Conservation (phyloP, 2,888 invertebrate genomes). For the Timema podura region DNA sequence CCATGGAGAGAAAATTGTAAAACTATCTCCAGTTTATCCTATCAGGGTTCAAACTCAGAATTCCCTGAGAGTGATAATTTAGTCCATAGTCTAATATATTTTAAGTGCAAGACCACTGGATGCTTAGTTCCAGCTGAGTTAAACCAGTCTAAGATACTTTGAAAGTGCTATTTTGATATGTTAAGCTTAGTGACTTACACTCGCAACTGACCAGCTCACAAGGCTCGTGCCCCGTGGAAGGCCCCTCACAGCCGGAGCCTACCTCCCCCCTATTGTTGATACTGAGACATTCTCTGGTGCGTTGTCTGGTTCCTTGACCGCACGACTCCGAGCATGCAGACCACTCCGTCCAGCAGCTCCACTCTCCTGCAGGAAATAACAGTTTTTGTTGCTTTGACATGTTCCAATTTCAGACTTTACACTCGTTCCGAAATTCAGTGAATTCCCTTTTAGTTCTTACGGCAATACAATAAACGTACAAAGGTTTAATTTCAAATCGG, state of each 20-base stretch:
- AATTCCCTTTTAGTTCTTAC: too few species aligned
- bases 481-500: too few species aligned
- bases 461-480: too few species aligned
- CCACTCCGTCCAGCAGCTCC: slow-evolving; percentile 88
- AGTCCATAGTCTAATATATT: background rate
- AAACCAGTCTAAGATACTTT: background rate
- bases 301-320: slow-evolving; percentile 62
- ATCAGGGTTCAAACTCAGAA: too few species aligned
- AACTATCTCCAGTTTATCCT: too few species aligned
- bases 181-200: slow-evolving; percentile 45
- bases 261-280: slow-evolving; percentile 40
- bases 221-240: slow-evolving; percentile 59
- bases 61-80: background rate
- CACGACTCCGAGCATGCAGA: slow-evolving; percentile 72
- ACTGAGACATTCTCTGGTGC: slow-evolving; percentile 61
- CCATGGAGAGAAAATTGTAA: too few species aligned
- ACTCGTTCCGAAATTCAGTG: too few species aligned
- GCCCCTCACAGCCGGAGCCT: slow-evolving; percentile 55
- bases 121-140: too few species aligned
- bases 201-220: slow-evolving; percentile 68
- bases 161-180: slow-evolving; percentile 13
- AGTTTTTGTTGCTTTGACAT: too few species aligned
- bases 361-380: slow-evolving; percentile 52
- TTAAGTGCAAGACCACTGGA: too few species aligned
- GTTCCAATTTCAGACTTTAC: too few species aligned